Base-by-base conservation (phyloP, 1,140 invertebrate species). In the Nomia melanderi region DNA sequence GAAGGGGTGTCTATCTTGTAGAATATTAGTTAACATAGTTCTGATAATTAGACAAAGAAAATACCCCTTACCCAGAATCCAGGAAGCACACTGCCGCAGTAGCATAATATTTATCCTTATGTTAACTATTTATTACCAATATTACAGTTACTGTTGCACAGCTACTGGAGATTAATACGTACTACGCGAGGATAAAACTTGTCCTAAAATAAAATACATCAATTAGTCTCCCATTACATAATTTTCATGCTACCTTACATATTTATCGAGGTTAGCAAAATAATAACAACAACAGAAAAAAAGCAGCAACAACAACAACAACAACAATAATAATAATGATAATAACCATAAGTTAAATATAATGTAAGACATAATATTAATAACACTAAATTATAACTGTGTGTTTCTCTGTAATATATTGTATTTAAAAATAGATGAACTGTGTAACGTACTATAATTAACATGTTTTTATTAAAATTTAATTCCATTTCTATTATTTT, bases 351-450 rank as follows among this genome's bases (percentile, higher is more conserved):
- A 90, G 86, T 85, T 89, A 86, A 89, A 84, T 90, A 88, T 88
- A 90, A 89, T 81, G 85, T 85, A 87, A 87, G 88, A 88, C 84
- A 89, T 90, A 90, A 90, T 90, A 90, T 91, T 89, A 90, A 90
- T 90, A 91, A 90, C 90, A 90, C 89, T 90, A 90, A 90, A 91
- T 91, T 91, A 90, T 91, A 91, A 91, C 82, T 90, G 90, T 91
- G 90, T 91, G 90, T 91, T 91, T 91, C 87, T 89, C 90, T 91
- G 90, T 91, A 91, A 91, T 91, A 91, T 91, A 91, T 91, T 91
- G 89, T 91, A 90, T 88, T 88, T 90, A 88, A 82, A 90, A 90
- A 91, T 88, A 90, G 88, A 90, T 72, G 73, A 86, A 89, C 87
- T 88, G 88, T 89, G 86, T 89, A 89, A 83, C 83, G 79, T 77